Conservation (phyloP, 2,113 vertebrate genomes). For the Columbina picui region DNA sequence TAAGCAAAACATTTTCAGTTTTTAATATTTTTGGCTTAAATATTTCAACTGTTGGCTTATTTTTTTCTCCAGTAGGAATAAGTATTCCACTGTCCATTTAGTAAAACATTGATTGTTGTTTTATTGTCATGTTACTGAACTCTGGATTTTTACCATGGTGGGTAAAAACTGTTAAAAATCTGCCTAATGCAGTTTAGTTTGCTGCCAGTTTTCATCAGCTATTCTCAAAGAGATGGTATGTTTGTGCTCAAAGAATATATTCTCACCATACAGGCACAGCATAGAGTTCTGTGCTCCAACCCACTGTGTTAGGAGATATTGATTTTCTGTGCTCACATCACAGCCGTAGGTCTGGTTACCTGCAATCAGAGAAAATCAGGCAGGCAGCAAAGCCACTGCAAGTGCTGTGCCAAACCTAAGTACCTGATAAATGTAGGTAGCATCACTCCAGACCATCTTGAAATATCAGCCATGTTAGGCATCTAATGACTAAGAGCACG, state of each 20-base stretch:
- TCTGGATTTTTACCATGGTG: background rate
- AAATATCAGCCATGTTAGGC: background rate
- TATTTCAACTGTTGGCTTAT: background rate
- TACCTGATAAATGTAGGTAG: background rate
- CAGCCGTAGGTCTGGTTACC: background rate
- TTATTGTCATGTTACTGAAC: background rate
- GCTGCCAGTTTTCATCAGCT: background rate
- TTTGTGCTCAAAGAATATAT: background rate
- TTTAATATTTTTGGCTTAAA: background rate
- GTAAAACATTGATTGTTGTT: background rate
- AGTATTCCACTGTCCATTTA: background rate
- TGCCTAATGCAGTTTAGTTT: background rate
- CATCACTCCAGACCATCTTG: accelerated
- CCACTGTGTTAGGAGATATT: background rate
- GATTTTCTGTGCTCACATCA: background rate
- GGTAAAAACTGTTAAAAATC: background rate
- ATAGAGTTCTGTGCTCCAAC: background rate
- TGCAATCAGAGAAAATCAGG: background rate
- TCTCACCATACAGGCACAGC: background rate
- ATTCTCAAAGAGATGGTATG: background rate
- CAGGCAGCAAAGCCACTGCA: background rate
- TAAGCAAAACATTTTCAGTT: background rate
- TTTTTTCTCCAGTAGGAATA: background rate
- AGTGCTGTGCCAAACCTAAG: background rate
- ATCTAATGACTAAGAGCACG: background rate